Base-by-base conservation (phyloP, 2,888 invertebrate genomes). In the Ichneumon xanthorius region DNA sequence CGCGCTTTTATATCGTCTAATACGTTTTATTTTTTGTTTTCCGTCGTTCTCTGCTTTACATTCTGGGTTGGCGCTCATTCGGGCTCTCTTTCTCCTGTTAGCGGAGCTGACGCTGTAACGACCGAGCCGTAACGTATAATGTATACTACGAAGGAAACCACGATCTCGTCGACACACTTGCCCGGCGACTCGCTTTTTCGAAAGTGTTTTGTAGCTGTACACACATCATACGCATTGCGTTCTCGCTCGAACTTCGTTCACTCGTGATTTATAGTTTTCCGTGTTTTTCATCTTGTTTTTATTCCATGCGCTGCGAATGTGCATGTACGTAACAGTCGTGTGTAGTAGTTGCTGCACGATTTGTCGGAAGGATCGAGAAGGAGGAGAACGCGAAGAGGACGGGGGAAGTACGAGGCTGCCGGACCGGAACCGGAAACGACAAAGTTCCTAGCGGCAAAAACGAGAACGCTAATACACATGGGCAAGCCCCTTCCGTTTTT, bases 371-470 rank as follows among this genome's bases (percentile, higher is more conserved):
- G 33, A 22, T 58, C 26, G 68, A 33, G 65, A 65, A 33, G 65
- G 55, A 78, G 16, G 30, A 30, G 53, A 73, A 72, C 72, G 67
- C 65, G 45, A 81, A 75, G 48, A 48, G 37, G 19, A 37, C 68
- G 48, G 26, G n/a, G 68, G 33, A 33, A 7, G 33, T 14, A 11
- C 26, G 45, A 58, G 67, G 48, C 19, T 73, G 58, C 67, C 73
- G 67, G 65, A 73, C 45, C 72, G 67, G 80, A 80, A 53, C 67
- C 75, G 81, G 75, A 75, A 81, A 61, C 70, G 37, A 70, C 70
- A 68, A 61, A 76, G 76, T 75, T 81, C 61, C 50, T 22, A 61
- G 58, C 11, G 14, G 50, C 61, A 26, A 30, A 33, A 26, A n/a
- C 53, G n/a, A 26, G 19, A 50, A 37, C 45, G 26, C 26, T 45